Evolutionary conservation across 2,888 invertebrate genomes (phyloP), one percentile per base, ranked within the genome.

Genomic region (Eupithecia tripunctaria): DNA sequence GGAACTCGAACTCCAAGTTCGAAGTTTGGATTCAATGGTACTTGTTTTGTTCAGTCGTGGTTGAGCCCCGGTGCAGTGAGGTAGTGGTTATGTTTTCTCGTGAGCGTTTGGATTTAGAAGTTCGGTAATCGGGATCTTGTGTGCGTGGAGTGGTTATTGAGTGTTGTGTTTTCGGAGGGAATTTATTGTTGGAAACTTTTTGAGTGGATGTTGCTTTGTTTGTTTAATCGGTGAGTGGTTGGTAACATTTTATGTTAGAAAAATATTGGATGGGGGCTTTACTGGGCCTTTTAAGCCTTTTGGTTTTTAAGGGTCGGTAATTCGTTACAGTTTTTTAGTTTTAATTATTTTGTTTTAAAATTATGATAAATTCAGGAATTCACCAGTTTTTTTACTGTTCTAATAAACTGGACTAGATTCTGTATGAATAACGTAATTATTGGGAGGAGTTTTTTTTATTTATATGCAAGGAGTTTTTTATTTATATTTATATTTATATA

Each of bases 51-150:
- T 72, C 75, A 75, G 75, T 75, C 72, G 75, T 70, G 72, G 67
- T 70, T 70, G 32, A 43, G 67, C 63, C 65, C 32, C 68, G 70
- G 72, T 75, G 75, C 67, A 32, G 75, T 65, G 72, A 47, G 70
- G 75, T 72, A 62, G 75, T 74, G 71, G 56, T 47, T 51, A 12
- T 71, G 71, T 71, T 69, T 65, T 66, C 59, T 64, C 21, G 21
- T 38, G 25, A 38, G 51, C 64, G 64, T 67, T 67, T 67, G 36
- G 38, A 56, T 63, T 62, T 43, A 60, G 68, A 72, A 75, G 72
- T 74, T 74, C 32, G 68, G 75, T 70, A 68, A 71, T 75, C 75
- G 75, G 65, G 60, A 75, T 38, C 64, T 62, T 67, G 73, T 71
- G 68, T 69, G 47, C 56, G 69, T 71, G 56, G 18, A 69, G 72